These are phyloP conservation scores for Himalopsyche phryganea DNA, from an alignment of 1,140 invertebrate genomes.

Conservation along the genomic window DNA sequence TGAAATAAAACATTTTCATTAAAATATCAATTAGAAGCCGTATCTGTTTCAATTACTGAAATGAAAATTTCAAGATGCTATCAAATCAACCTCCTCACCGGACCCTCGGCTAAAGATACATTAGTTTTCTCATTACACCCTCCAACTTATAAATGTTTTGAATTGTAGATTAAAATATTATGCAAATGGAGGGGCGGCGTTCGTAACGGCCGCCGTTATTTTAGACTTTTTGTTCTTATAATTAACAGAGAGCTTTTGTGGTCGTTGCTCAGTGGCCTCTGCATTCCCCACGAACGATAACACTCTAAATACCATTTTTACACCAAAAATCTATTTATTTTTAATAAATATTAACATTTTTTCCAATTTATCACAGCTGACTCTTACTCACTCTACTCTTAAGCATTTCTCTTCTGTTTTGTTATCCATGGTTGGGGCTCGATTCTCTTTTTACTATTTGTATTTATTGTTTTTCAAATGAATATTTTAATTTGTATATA, in stretches of 20 bases:
- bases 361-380: no score
- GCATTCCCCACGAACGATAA: constrained; percentile 2
- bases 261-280: constrained; percentile 2
- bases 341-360: no score
- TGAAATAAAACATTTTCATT: neutral
- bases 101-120: neutral
- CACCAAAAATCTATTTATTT: no score
- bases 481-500: no score
- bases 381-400: no score
- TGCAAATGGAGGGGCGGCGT: constrained; percentile 25
- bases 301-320: neutral
- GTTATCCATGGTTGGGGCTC: no score
- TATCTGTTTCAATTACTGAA: constrained; percentile 11
- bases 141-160: constrained; percentile 24
- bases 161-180: constrained; percentile 34
- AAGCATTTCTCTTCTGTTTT: no score
- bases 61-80: neutral
- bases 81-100: neutral
- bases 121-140: constrained; percentile 12
- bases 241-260: constrained; percentile 30
- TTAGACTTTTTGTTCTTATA: constrained; percentile 23
- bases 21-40: constrained; percentile 8
- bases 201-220: constrained; percentile 22
- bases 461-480: no score
- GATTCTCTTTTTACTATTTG: no score